Percentiles rank a stretch among this genome's conserved stretches.
These are phyloP conservation scores for Malurus cyaneus DNA, from an alignment of 2,113 vertebrate genomes.

Conservation along the genomic window DNA sequence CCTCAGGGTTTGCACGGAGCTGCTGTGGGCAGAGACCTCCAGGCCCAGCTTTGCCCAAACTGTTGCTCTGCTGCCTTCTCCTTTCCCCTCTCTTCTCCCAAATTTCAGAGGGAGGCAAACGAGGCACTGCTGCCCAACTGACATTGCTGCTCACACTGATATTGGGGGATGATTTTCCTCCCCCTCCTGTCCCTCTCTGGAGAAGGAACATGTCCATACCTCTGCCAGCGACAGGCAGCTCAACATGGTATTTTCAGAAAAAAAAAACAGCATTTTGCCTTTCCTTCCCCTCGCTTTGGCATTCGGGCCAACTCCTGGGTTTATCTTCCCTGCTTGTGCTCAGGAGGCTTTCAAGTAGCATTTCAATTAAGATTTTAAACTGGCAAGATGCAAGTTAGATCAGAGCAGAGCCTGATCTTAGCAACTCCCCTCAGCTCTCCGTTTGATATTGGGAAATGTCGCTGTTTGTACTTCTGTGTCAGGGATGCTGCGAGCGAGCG, in stretches of 20 bases:
- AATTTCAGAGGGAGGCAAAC: neutral
- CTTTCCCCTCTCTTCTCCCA: neutral
- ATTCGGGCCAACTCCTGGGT: neutral
- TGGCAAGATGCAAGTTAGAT: neutral
- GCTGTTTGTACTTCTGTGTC: neutral
- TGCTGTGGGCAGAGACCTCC: neutral
- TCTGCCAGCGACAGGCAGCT: neutral
- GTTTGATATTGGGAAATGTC: conserved; percentile 40
- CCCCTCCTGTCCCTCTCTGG: neutral
- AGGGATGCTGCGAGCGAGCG: neutral
- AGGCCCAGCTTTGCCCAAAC: neutral
- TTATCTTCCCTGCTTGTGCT: neutral
- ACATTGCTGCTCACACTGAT: neutral
- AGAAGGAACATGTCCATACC: neutral
- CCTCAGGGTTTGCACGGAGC: neutral
- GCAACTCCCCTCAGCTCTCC: neutral
- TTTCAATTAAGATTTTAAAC: conserved; percentile 58
- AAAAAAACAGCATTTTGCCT: neutral
- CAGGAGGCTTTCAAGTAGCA: neutral
- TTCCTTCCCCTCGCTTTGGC: neutral
- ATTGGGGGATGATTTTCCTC: neutral
- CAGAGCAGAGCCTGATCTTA: conserved; percentile 7
- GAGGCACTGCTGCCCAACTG: neutral
- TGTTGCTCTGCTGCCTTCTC: neutral
- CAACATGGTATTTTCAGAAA: neutral